Evolutionary conservation across 2,888 invertebrate genomes (phyloP).

Genomic region (Parasteatoda lunata): DNA sequence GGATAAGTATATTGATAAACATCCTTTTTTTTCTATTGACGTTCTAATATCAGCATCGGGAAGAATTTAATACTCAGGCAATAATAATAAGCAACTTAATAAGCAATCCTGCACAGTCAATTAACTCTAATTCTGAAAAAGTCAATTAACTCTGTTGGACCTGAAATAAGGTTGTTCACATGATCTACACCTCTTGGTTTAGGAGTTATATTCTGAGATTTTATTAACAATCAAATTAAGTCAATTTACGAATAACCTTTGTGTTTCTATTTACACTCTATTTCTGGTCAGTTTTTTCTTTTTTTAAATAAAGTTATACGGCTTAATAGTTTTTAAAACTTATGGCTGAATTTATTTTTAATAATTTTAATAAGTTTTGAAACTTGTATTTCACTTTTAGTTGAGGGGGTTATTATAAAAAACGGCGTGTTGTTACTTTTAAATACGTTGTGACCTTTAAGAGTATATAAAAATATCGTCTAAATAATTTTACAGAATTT

Average conservation of each 20-base stretch:
- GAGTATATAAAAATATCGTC: no score
- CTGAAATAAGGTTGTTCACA: slow-evolving; percentile 54
- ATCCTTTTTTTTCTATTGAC: slow-evolving; percentile 24
- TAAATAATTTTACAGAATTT: no score
- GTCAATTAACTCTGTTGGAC: slow-evolving; percentile 28
- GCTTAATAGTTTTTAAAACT: no score
- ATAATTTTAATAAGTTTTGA: no score
- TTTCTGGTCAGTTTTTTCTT: no score
- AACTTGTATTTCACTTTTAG: no score
- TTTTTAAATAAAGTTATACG: no score
- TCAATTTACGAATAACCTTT: slow-evolving; percentile 36
- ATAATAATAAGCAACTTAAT: slow-evolving; percentile 22
- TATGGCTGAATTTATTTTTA: no score
- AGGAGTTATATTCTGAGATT: slow-evolving; percentile 45
- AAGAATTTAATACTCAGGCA: slow-evolving; percentile 25
- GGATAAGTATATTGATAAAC: slow-evolving; percentile 1
- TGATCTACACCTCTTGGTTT: slow-evolving; percentile 48
- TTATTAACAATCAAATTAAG: slow-evolving; percentile 48
- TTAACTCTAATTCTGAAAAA: slow-evolving; percentile 50
- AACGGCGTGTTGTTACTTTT: no score
- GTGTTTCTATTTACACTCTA: no score
- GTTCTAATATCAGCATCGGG: slow-evolving; percentile 24
- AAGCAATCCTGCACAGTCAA: slow-evolving; percentile 51
- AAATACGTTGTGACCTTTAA: no score
- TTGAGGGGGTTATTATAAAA: no score